Base-by-base conservation (phyloP, 2,113 vertebrate species). In the Apaloderma vittatum region DNA sequence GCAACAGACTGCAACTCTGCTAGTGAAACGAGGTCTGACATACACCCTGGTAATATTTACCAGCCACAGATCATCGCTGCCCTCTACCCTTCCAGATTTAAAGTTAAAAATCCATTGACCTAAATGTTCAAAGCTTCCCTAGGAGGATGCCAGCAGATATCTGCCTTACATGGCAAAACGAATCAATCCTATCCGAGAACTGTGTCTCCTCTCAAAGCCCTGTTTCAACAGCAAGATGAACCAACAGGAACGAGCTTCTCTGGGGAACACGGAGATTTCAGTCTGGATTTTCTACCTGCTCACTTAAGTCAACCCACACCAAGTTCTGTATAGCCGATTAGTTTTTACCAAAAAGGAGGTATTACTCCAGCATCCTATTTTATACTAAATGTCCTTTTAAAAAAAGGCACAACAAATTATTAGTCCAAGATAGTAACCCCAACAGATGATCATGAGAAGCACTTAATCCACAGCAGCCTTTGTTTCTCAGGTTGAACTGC, bases 261-360 rank as follows among this genome's bases (percentile, higher is more conserved):
- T 2, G 27, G 26, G 22, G 29, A 87, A 63, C 49, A 14, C 1
- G 8, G 70, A 62, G 30, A 62, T 54, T 62, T 12, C 10, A 55
- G 32, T 10, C 43, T 80, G n/a, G 9, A 46, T 67, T 43, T 68
- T 74, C 52, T 16, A 26, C 26, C 36, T 55, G 32, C 20, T 74
- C 37, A 29, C 17, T 40, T 23, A 12, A 5, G 37, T 48, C 66
- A 84, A 17, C 11, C 40, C 48, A 54, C 40, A 9, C 6, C 8
- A 70, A 32, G 32, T 1, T 59, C 57, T 52, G 12, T 8, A 9
- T 0, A 34, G 55, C 3, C 36, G 16, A 49, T 23, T 11, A 48
- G 26, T 29, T 51, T 70, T 55, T 54, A 62, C 7, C 27, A 61
- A 21, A 18, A 54, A n/a, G 40, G 17, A 86, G 15, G 3, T 12